phyloP scores from a whole-genome alignment of 2,797 vertebrate species.

The Taeniopygia guttata region DNA sequence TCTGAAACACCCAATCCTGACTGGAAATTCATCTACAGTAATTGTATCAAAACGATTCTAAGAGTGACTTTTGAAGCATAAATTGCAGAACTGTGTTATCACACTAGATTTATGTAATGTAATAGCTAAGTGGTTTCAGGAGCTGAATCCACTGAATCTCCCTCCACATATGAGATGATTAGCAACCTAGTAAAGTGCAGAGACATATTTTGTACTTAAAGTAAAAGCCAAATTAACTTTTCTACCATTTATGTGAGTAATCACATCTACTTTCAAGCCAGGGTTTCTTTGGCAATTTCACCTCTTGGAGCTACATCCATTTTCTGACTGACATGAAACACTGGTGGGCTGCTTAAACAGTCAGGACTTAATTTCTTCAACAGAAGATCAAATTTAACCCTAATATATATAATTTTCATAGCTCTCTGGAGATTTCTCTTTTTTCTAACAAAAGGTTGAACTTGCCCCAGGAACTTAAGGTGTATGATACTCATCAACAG shows the following conservation, averaged over 20 bases:
- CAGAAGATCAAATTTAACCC: not conserved
- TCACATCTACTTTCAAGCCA: not conserved
- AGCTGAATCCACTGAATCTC: not conserved
- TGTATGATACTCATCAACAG: not conserved
- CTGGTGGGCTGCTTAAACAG: not conserved
- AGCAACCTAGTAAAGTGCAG: constrained; percentile 24
- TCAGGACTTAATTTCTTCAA: not conserved
- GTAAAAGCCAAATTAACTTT: constrained; percentile 17
- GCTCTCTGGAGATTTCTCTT: not conserved
- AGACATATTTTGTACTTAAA: constrained; percentile 18
- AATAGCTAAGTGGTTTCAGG: constrained; percentile 8
- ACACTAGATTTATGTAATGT: not conserved
- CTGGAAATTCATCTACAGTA: constrained; percentile 9
- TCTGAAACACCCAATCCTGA: not conserved
- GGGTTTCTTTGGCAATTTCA: not conserved
- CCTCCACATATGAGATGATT: not conserved
- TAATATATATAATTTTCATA: not conserved
- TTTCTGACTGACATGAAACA: not conserved
- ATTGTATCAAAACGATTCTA: not conserved
- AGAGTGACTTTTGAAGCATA: constrained; percentile 23
- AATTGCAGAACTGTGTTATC: constrained; percentile 21
- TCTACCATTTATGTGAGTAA: constrained; percentile 19
- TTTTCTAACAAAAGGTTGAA: not conserved
- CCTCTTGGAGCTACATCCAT: not conserved
- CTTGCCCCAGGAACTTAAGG: not conserved